A percentile compares a stretch with the other conserved stretches of the same genome.
These are phyloP conservation scores for Tupaia chinensis DNA, from an alignment of 2,113 vertebrate species.

Conservation along the genomic window DNA sequence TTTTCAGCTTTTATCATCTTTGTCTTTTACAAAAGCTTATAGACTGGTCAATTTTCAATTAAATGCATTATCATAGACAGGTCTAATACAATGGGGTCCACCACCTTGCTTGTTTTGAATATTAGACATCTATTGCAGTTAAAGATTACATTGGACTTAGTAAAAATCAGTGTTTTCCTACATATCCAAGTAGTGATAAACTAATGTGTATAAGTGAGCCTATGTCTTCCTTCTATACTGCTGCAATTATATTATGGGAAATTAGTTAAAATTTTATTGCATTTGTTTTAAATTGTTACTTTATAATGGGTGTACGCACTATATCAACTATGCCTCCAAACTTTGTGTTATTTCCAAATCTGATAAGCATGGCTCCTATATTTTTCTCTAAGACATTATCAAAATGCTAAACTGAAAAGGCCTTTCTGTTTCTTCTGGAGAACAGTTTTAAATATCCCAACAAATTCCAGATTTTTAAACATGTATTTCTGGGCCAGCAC, in stretches of 20 bases:
- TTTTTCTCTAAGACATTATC: neutral
- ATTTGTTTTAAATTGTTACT: neutral
- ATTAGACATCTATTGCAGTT: neutral
- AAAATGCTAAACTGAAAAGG: slow-evolving; percentile 2
- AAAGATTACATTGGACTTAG: neutral
- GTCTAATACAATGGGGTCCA: neutral
- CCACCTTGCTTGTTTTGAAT: neutral
- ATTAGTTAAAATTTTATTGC: neutral
- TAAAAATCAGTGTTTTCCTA: neutral
- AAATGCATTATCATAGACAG: neutral
- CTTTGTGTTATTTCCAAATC: neutral
- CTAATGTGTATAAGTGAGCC: neutral
- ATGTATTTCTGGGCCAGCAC: neutral
- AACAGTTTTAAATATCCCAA: neutral
- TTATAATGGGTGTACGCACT: neutral
- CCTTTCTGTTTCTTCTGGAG: neutral
- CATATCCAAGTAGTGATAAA: neutral
- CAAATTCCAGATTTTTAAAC: neutral
- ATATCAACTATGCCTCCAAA: neutral
- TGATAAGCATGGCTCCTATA: neutral
- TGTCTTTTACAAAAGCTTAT: neutral
- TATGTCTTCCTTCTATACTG: neutral
- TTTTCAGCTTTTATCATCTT: neutral
- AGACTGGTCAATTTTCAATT: neutral
- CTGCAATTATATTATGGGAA: neutral